Conservation (phyloP, 2,113 vertebrate genomes). For the Amia ocellicauda region DNA sequence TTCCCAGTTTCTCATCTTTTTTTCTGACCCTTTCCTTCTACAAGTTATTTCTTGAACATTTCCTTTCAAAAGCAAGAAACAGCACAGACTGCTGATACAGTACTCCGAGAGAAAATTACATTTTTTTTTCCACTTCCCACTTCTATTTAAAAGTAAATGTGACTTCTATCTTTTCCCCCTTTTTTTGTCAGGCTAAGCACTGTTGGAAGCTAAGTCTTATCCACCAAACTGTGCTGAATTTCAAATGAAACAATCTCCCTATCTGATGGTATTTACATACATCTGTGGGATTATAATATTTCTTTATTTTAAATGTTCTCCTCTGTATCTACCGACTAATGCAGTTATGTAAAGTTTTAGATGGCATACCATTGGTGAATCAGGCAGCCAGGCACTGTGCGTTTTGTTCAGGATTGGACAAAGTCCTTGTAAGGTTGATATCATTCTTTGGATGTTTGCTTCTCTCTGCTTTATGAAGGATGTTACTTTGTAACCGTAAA, state of each 20-base stretch:
- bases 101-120: conserved; percentile 7
- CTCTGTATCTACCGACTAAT: neutral
- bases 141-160: conserved; percentile 4
- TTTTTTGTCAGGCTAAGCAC: conserved; percentile 10
- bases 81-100: conserved; percentile 7
- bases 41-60: conserved; percentile 23
- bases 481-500: too few species aligned
- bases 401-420: too few species aligned
- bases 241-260: conserved; percentile 11
- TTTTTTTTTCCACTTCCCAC: neutral
- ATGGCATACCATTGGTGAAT: neutral
- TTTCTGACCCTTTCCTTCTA: conserved; percentile 45
- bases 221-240: conserved; percentile 5
- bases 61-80: conserved; percentile 11
- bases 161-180: conserved; percentile 7
- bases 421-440: too few species aligned
- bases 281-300: conserved; percentile 13
- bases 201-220: conserved; percentile 12
- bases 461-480: too few species aligned
- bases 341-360: neutral
- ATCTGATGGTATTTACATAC: conserved; percentile 22
- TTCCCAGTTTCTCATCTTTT: too few species aligned
- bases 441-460: too few species aligned
- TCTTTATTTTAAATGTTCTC: conserved; percentile 6
- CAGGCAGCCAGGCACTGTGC: neutral